phyloP scores from a whole-genome alignment of 1,140 invertebrate species.

The Ooceraea biroi region DNA sequence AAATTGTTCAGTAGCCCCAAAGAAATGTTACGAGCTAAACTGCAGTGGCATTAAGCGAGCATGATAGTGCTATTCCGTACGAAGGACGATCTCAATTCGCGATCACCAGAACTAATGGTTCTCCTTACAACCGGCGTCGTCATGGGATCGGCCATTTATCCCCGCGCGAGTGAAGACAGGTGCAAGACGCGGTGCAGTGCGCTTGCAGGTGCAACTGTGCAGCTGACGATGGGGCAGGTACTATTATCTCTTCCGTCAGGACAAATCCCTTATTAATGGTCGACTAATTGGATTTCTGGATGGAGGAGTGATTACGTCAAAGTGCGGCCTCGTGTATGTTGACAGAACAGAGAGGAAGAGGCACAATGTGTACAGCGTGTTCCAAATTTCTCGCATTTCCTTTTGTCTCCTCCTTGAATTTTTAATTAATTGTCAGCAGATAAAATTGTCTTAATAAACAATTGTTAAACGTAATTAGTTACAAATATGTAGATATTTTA shows the following conservation, averaged over 20 bases:
- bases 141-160: slow-evolving; percentile 50
- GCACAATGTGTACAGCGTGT: slow-evolving; percentile 17
- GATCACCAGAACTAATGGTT: slow-evolving; percentile 69
- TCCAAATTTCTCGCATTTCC: background rate
- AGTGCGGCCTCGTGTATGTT: slow-evolving; percentile 28
- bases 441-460: background rate
- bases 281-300: slow-evolving; percentile 81
- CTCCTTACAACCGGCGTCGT: slow-evolving; percentile 42
- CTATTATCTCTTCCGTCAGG: slow-evolving; percentile 75
- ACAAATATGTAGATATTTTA: background rate
- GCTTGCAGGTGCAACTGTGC: slow-evolving; percentile 41
- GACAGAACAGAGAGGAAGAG: slow-evolving; percentile 38
- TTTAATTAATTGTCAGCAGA: background rate
- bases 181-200: slow-evolving; percentile 52
- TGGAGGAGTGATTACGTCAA: slow-evolving; percentile 70
- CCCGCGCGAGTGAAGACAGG: slow-evolving; percentile 52
- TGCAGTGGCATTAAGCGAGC: slow-evolving; percentile 38
- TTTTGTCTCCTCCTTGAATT: background rate
- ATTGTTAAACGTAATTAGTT: background rate
- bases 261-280: slow-evolving; percentile 82
- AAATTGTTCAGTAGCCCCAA: slow-evolving; percentile 15
- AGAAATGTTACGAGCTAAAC: slow-evolving; percentile 42
- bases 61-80: slow-evolving; percentile 57
- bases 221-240: slow-evolving; percentile 67
- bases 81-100: slow-evolving; percentile 78